Evolutionary conservation across 23 tunicate genomes (phyloP), one percentile per base, ranked within the genome.

Genomic region (Ciona savignyi): DNA sequence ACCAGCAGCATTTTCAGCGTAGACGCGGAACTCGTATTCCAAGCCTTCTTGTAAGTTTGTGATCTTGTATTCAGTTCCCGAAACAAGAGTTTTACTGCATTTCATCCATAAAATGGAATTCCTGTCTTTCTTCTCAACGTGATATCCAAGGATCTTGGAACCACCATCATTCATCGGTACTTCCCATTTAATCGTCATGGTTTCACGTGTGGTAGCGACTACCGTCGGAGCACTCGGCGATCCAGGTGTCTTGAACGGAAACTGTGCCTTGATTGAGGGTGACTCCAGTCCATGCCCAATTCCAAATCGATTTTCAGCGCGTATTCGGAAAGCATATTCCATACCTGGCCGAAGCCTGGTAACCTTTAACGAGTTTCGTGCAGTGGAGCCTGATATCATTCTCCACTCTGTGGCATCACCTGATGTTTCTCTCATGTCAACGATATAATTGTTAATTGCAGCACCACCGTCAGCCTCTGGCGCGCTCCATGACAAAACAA

Each of bases 1-100:
- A 25, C 98, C 98, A 23, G 98, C 98, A 22, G 69, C 72, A 76
- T 93, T 93, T 82, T 86, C 88, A 11, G 98, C 98, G 24, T 71
- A 63, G 31, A 93, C 89, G 15, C 98, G 84, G 81, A 87, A 93
- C 60, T 86, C 89, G 62, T 93, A 93, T 65, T 86, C 94, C n/a
- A 93, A 84, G 11, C 98, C 98, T 63, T 86, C 85, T 23, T 77
- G 83, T 2, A 93, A 67, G 73, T 82, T 82, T 49, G 79, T 84
- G 2, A 84, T 80, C 71, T 84, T 82, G 68, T 72, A 78, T 62
- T 79, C 90, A 48, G 81, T 75, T 30, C 56, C 73, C 21, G 79
- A 19, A 1, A 84, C 49, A 27, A 72, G 34, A 24, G 89, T 71
- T 51, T 90, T 74, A 68, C 77, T 81, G 73, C 89, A 84, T 51